Evolutionary conservation across 2,888 invertebrate genomes (phyloP).

Genomic region (Danaus chrysippus): DNA sequence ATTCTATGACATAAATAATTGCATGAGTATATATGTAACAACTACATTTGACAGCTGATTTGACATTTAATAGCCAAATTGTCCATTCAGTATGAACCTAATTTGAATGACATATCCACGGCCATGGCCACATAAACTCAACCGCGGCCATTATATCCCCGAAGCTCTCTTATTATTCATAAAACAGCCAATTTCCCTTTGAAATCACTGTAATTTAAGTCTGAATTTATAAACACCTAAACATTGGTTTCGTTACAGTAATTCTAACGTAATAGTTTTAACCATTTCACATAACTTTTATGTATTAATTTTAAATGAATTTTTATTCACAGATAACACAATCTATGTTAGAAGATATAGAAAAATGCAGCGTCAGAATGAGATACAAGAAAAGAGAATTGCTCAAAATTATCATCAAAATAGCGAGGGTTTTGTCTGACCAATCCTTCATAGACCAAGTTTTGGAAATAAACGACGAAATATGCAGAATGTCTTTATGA

Average conservation of each 20-base stretch:
- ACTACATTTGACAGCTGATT: too few relatives aligned
- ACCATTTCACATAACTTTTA: too few relatives aligned
- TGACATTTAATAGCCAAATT: too few relatives aligned
- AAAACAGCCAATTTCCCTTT: not conserved
- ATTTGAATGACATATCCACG: not conserved
- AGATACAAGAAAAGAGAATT: conserved; percentile 83
- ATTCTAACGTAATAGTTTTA: too few relatives aligned
- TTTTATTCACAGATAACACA: conserved; percentile 76
- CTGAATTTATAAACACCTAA: conserved; percentile 1
- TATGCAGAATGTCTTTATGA: conserved; percentile 85
- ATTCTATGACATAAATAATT: too few relatives aligned
- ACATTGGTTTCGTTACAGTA: too few relatives aligned
- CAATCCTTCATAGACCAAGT: conserved; percentile 86
- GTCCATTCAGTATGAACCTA: too few relatives aligned
- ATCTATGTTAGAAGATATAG: conserved; percentile 79
- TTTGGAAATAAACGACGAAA: conserved; percentile 88
- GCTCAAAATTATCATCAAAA: conserved; percentile 79
- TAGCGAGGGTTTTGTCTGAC: conserved; percentile 84
- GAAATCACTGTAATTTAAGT: conserved; percentile 14
- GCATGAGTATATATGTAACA: too few relatives aligned
- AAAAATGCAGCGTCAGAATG: conserved; percentile 85
- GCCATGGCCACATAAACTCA: not conserved
- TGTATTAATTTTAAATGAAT: not conserved
- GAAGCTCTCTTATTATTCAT: not conserved
- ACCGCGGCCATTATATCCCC: not conserved